These are phyloP conservation scores for Vipera latastei DNA, from an alignment of 2,797 vertebrate species.

Conservation along the genomic window DNA sequence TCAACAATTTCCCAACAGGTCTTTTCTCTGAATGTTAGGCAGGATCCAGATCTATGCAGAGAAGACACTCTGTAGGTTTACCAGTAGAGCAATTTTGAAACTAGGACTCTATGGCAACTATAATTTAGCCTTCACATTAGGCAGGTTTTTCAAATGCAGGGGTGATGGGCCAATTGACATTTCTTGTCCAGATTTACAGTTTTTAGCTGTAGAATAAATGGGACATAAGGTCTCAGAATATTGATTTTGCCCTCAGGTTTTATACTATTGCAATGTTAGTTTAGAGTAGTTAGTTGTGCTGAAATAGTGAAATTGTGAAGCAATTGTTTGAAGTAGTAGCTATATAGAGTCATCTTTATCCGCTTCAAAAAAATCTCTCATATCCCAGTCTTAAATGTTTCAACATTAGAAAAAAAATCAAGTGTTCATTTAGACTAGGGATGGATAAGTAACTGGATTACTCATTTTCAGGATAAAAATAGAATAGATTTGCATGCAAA, in stretches of 20 bases:
- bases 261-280: constrained; percentile 44
- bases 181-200: constrained; percentile 47
- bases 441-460: not conserved
- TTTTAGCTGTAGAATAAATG: constrained; percentile 22
- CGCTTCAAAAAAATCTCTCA: not conserved
- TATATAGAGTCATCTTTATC: constrained; percentile 14
- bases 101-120: not conserved
- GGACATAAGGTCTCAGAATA: constrained; percentile 40
- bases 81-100: not conserved
- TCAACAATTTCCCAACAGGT: not conserved
- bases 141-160: constrained; percentile 39
- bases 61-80: not conserved
- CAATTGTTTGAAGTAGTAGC: constrained; percentile 41
- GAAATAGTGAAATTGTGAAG: constrained; percentile 38
- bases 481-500: not conserved
- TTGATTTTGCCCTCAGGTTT: constrained; percentile 42
- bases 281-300: constrained; percentile 55
- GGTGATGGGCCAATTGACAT: constrained; percentile 33
- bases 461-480: not conserved
- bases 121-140: constrained; percentile 9
- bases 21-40: not conserved
- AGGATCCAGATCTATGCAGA: not conserved
- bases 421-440: constrained; percentile 5
- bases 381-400: not conserved
- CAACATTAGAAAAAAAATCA: not conserved